A percentile compares a stretch with the other conserved stretches of the same genome.
These are phyloP conservation scores for Carassius carassius DNA, from an alignment of 2,113 vertebrate species.

Conservation along the genomic window DNA sequence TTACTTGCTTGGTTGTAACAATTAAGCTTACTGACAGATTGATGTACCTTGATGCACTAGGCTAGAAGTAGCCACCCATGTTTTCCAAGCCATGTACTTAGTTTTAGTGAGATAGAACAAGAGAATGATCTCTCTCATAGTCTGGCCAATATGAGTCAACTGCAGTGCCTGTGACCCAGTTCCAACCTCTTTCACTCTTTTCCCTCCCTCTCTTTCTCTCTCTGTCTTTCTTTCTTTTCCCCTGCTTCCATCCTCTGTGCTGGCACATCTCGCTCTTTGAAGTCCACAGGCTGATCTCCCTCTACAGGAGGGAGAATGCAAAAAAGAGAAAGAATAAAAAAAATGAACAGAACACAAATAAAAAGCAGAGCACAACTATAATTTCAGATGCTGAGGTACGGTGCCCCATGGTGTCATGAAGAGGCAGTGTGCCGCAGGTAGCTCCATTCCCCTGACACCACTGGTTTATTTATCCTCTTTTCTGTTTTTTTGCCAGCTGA, in stretches of 20 bases:
- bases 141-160: conserved; percentile 73
- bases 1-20: conserved; percentile 44
- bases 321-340: conserved; percentile 55
- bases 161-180: conserved; percentile 80
- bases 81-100: conserved; percentile 23
- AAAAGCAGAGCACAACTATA: conserved; percentile 24
- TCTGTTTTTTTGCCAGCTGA: conserved; percentile 72
- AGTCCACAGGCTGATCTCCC: conserved; percentile 75
- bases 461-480: conserved; percentile 71
- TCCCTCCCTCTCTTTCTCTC: not conserved
- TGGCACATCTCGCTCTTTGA: conserved; percentile 65
- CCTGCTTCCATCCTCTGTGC: conserved; percentile 19
- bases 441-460: conserved; percentile 58
- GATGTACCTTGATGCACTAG: conserved; percentile 29
- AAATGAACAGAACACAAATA: conserved; percentile 43
- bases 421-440: conserved; percentile 56
- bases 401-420: conserved; percentile 41
- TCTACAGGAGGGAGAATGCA: conserved; percentile 57
- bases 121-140: conserved; percentile 63
- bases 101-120: conserved; percentile 59
- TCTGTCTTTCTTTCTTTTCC: conserved; percentile 7
- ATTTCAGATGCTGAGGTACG: conserved; percentile 31
- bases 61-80: not conserved
- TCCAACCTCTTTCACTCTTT: conserved; percentile 70
- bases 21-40: conserved; percentile 32